Conservation (phyloP, 2,113 vertebrate species). For the Carlito syrichta region DNA sequence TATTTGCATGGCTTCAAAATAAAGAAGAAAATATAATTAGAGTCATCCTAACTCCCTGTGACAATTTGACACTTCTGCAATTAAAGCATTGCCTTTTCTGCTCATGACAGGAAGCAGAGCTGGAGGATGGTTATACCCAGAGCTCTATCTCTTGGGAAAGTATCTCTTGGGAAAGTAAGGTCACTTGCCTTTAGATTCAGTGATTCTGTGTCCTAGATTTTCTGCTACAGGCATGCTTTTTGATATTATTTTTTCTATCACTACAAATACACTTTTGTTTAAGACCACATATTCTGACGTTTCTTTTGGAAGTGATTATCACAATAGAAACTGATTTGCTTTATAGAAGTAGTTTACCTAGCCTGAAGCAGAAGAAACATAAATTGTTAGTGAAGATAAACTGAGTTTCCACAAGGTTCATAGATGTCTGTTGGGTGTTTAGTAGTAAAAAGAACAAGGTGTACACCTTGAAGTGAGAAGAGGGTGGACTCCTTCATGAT, state of each 20-base stretch:
- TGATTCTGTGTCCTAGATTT: not conserved
- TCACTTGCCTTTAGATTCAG: not conserved
- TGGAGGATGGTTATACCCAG: not conserved
- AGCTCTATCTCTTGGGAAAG: not conserved
- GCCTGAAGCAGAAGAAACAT: not conserved
- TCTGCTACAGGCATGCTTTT: not conserved
- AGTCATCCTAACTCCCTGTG: not conserved
- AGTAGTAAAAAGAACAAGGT: not conserved
- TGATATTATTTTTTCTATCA: not conserved
- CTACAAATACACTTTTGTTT: not conserved
- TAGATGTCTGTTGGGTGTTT: not conserved
- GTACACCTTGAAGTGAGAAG: not conserved
- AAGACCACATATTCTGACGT: not conserved
- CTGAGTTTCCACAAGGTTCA: not conserved
- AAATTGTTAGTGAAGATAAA: not conserved
- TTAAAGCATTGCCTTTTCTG: not conserved
- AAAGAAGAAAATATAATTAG: not conserved
- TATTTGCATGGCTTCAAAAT: constrained; percentile 9
- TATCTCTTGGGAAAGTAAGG: not conserved
- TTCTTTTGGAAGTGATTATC: not conserved
- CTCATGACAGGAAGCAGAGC: not conserved
- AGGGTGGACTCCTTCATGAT: not conserved
- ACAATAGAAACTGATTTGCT: not conserved
- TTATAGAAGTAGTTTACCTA: not conserved
- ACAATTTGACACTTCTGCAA: not conserved